Percentiles rank a stretch among this genome's conserved stretches.
phyloP scores from a whole-genome alignment of 1,140 invertebrate species.

The Mamestra configurata region DNA sequence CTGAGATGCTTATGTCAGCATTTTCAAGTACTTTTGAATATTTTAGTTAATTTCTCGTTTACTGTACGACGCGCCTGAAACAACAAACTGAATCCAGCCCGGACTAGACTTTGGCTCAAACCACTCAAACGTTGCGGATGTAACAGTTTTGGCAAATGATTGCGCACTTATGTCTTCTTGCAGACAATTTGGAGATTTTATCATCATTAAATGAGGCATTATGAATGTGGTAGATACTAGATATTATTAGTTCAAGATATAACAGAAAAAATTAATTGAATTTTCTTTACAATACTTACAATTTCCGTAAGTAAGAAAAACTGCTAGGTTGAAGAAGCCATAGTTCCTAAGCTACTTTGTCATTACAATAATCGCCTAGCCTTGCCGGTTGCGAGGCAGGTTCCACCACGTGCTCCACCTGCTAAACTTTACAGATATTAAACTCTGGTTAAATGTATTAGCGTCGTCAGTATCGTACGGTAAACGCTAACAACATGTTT shows the following conservation, averaged over 20 bases:
- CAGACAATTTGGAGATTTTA: conserved; percentile 23
- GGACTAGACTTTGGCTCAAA: conserved; percentile 11
- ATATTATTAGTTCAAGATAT: not conserved
- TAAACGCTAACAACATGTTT: not conserved
- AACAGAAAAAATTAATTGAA: no score
- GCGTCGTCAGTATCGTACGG: not conserved
- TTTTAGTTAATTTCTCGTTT: not conserved
- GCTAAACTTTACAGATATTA: conserved; percentile 7
- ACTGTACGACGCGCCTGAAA: not conserved
- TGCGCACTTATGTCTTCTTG: conserved; percentile 34
- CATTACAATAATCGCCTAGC: no score
- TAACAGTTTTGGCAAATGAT: conserved; percentile 38
- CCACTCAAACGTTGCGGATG: conserved; percentile 4
- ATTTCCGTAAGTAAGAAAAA: not conserved
- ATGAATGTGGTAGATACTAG: not conserved
- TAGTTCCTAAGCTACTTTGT: not conserved
- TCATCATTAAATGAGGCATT: conserved; percentile 12
- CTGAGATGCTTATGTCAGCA: no score
- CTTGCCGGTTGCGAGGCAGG: not conserved
- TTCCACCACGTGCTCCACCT: not conserved
- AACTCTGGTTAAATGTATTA: conserved; percentile 15
- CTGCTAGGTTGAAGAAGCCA: not conserved
- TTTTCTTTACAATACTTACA: not conserved
- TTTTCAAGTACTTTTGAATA: no score
- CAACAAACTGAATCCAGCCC: conserved; percentile 5